Evolutionary conservation across 2,888 invertebrate species (phyloP), one percentile per base, ranked within the genome.

Genomic region (Lochmaea capreae): DNA sequence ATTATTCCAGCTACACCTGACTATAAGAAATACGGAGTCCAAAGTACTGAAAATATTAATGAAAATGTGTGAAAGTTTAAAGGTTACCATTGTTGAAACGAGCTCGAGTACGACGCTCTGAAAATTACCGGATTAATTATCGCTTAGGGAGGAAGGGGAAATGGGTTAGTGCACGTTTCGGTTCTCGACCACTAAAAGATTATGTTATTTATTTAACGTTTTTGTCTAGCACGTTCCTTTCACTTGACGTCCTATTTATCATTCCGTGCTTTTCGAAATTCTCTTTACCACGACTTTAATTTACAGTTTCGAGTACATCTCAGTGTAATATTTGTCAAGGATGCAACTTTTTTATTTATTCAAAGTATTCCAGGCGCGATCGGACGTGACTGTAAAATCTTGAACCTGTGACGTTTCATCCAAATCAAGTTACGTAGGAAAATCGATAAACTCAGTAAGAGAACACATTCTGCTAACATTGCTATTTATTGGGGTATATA

Each of bases 101-200:
- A 75, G 73, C 71, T 46, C 67, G 61, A 67, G 61, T 59, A 66
- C 65, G 70, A 75, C 67, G 52, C 58, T 43, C 67, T 71, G 70
- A 73, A 71, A 67, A 73, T 73, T 73, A 65, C 65, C 52, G 59
- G 65, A 74, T 74, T 74, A 72, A 72, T 71, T 74, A 74, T 61
- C 67, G 71, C 63, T 73, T 43, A 57, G 49, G 67, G 49, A 67
- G 69, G 69, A 57, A 67, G 61, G 69, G 65, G 65, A 74, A 71
- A 74, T 52, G 74, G 63, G 14, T 65, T 65, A 52, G 65, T 68
- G 65, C 67, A 71, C 65, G 67, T 65, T 59, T 52, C 49, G 74
- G 39, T 42, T 57, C 54, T 42, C 58, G 61, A 43, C 63, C 71
- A 62, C 67, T 67, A 67, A 71, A 71, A 74, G 68, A 74, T 74